Evolutionary conservation across 1,140 invertebrate species (phyloP), one percentile per base, ranked within the genome.

Genomic region (Aphelenchoides besseyi): DNA sequence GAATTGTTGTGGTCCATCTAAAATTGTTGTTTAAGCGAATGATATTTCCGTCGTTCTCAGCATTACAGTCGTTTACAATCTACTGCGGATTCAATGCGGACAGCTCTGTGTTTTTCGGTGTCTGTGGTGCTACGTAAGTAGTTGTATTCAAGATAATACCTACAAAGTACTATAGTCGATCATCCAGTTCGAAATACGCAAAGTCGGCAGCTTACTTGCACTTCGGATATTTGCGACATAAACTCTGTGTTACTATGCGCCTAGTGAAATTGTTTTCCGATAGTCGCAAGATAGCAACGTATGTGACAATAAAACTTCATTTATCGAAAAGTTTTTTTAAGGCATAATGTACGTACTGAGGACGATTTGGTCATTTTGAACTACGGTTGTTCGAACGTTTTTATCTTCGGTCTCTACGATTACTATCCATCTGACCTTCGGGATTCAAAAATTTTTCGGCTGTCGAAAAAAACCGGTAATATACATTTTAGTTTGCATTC

Each of bases 311-410:
- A n/a, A n/a, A n/a, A n/a, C n/a, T n/a, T n/a, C n/a, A n/a, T n/a
- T n/a, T n/a, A n/a, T n/a, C n/a, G n/a, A n/a, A n/a, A n/a, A n/a
- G n/a, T n/a, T n/a, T n/a, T n/a, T n/a, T n/a, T n/a, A n/a, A n/a
- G n/a, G n/a, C n/a, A n/a, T n/a, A n/a, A n/a, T n/a, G n/a, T 41
- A 41, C 5, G n/a, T 5, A 8, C 37, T 41, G n/a, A 41, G n/a
- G 37, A 41, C 26, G 12, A 59, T 12, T 33, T 29, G 23, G 5
- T 59, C 23, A 23, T 59, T 28, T 33, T 59, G 55, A 59, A 59
- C 55, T 59, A 59, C 55, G 55, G 55, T 5, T 29, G 32, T 59
- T 33, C 55, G 55, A 23, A 59, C 26, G 23, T 59, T 33, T 59
- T 23, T 8, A 59, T 59, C 18, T 59, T 59, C 18, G 55, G 55